Percentiles rank a stretch among this genome's conserved stretches.
These are phyloP conservation scores for Vidua macroura DNA, from an alignment of 2,113 vertebrate species.

Conservation along the genomic window DNA sequence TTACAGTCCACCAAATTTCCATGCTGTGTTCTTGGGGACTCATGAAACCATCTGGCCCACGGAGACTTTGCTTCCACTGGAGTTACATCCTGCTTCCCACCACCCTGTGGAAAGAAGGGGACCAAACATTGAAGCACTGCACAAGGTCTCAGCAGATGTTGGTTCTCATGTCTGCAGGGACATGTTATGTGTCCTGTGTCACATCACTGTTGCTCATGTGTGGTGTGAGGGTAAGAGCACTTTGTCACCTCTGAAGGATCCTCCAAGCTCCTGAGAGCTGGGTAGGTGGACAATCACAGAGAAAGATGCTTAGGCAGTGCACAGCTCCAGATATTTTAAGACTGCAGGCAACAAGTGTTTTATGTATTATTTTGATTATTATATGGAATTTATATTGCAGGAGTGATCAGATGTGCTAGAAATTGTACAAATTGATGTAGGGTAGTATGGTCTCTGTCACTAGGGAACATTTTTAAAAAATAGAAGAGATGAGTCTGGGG, in stretches of 20 bases:
- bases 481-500: background rate
- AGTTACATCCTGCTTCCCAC: background rate
- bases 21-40: background rate
- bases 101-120: accelerated
- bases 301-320: background rate
- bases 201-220: background rate
- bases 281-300: background rate
- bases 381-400: background rate
- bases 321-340: background rate
- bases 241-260: background rate
- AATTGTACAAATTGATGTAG: background rate
- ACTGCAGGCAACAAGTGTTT: background rate
- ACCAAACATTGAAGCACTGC: background rate
- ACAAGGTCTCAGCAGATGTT: background rate
- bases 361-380: background rate
- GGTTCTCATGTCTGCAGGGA: accelerated
- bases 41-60: background rate
- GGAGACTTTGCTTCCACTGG: background rate
- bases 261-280: background rate
- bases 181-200: accelerated
- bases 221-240: background rate
- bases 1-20: background rate
- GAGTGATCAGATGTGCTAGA: background rate
- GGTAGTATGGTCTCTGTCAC: background rate
- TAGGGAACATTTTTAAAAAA: conserved; percentile 6